These are phyloP conservation scores for Daktulosphaira vitifoliae DNA, from an alignment of 1,140 invertebrate species.

Conservation along the genomic window DNA sequence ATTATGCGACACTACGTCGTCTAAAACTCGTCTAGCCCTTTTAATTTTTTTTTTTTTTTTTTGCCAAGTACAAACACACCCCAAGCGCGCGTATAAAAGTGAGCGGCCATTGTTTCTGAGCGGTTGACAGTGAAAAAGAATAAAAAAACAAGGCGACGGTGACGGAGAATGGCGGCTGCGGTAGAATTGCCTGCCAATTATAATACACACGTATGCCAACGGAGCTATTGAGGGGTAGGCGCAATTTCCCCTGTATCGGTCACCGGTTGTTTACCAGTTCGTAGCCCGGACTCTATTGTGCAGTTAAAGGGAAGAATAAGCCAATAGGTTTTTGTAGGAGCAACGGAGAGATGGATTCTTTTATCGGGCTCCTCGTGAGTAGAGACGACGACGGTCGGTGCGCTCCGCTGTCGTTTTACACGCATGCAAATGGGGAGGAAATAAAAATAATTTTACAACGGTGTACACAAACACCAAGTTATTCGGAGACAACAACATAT, in stretches of 20 bases:
- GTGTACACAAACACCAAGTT: too few relatives aligned
- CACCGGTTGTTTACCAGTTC: constrained; percentile 9
- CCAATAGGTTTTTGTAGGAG: too few relatives aligned
- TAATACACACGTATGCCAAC: neutral
- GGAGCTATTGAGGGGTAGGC: neutral
- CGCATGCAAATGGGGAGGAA: too few relatives aligned
- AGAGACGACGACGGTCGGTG: too few relatives aligned
- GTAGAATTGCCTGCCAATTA: constrained; percentile 32
- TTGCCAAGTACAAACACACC: neutral
- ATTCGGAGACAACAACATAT: too few relatives aligned
- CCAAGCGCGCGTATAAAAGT: neutral
- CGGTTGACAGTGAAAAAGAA: constrained; percentile 23
- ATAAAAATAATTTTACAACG: too few relatives aligned
- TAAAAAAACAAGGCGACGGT: neutral
- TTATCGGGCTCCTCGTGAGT: too few relatives aligned
- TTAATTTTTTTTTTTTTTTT: constrained; percentile 19
- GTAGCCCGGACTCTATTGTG: constrained; percentile 26
- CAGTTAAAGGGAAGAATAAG: constrained; percentile 15
- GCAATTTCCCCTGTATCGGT: neutral
- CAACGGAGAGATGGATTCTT: too few relatives aligned
- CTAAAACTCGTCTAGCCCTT: constrained; percentile 9
- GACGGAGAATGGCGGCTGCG: constrained; percentile 11
- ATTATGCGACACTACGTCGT: constrained; percentile 9
- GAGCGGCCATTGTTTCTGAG: constrained; percentile 22
- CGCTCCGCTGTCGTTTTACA: too few relatives aligned